These are phyloP conservation scores for Portevinia maculata DNA, from an alignment of 2,888 invertebrate species.

Conservation along the genomic window DNA sequence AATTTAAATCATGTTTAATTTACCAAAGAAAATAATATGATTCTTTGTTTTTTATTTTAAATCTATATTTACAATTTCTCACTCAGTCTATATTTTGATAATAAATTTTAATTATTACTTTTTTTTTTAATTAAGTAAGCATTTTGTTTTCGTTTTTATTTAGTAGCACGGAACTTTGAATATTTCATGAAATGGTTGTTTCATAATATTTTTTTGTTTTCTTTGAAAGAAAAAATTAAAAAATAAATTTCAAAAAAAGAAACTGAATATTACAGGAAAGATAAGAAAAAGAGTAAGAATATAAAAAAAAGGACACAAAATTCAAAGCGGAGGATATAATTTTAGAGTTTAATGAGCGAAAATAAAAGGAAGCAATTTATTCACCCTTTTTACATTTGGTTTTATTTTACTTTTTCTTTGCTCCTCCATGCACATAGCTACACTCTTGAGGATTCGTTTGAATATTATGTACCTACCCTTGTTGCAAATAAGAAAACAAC, in stretches of 20 bases:
- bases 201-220: conserved; percentile 34
- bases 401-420: background rate
- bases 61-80: conserved; percentile 73
- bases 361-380: conserved; percentile 71
- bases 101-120: conserved; percentile 52
- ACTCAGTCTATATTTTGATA: conserved; percentile 74
- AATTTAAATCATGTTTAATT: conserved; percentile 51
- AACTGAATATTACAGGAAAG: conserved; percentile 44
- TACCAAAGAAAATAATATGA: conserved; percentile 13
- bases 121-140: conserved; percentile 59
- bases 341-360: conserved; percentile 68
- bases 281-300: conserved; percentile 16
- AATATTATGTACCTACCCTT: conserved; percentile 24
- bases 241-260: conserved; percentile 59
- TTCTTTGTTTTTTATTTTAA: conserved; percentile 33
- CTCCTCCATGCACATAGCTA: conserved; percentile 10
- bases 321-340: conserved; percentile 49
- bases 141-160: conserved; percentile 44
- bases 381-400: conserved; percentile 47
- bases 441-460: conserved; percentile 67
- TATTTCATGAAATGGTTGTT: conserved; percentile 42
- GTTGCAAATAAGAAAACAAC: conserved; percentile 3
- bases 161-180: conserved; percentile 72
- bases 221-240: conserved; percentile 46
- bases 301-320: conserved; percentile 46